Conservation (phyloP, 2,888 invertebrate species). For the Macrosiphum euphorbiae region DNA sequence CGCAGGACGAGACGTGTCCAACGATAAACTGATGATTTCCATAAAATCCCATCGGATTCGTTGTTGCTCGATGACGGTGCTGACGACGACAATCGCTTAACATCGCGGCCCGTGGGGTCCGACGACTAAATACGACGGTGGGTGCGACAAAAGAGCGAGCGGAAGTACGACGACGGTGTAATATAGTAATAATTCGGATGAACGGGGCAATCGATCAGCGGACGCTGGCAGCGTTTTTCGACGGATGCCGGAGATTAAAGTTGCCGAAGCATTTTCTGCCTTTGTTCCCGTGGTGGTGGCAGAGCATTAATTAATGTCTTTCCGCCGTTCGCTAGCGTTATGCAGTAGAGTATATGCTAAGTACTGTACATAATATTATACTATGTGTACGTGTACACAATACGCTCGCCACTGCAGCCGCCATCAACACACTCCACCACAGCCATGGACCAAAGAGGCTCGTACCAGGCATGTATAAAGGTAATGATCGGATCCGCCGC, state of each 20-base stretch:
- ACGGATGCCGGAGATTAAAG: conserved; percentile 63
- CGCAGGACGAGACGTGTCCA: not conserved
- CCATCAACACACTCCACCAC: not conserved
- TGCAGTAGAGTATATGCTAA: not conserved
- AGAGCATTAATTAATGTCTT: conserved; percentile 48
- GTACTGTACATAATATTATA: not conserved
- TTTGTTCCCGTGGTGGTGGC: conserved; percentile 30
- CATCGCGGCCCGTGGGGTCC: not conserved
- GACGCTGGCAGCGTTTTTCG: conserved; percentile 49
- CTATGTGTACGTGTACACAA: not conserved
- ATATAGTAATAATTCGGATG: not conserved
- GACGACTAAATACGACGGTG: not conserved
- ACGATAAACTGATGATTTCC: not conserved
- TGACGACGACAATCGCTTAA: not conserved
- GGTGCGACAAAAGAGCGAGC: not conserved
- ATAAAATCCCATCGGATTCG: not conserved
- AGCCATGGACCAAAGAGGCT: not conserved
- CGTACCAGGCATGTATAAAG: not conserved
- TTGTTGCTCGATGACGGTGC: not conserved
- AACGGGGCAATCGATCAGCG: conserved; percentile 48
- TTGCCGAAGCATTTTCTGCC: conserved; percentile 45
- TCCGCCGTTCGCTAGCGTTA: not conserved
- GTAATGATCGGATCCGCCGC: not conserved
- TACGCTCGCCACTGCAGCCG: not conserved
- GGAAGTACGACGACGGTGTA: not conserved